Evolutionary conservation across 2,113 vertebrate species (phyloP), one percentile per base, ranked within the genome.

Genomic region (Pelobates fuscus): DNA sequence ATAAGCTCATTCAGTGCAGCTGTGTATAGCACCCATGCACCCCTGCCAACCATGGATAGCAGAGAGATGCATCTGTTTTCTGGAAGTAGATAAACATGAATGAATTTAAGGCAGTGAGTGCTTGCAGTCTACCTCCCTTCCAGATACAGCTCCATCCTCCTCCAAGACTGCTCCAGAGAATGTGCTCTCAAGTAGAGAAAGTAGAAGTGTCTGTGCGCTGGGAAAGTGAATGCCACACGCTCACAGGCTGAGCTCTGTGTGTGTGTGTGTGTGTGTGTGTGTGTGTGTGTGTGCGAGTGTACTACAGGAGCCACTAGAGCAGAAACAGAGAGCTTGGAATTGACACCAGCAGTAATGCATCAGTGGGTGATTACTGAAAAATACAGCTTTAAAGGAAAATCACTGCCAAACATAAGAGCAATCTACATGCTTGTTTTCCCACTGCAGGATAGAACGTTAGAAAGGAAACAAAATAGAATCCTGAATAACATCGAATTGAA

Each of bases 281-380:
- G 12, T 49, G 25, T 24, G 59, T 37, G 32, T 3, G 32, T 20
- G 71, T 11, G 25, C 27, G 12, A 57, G 44, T 64, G 44, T 44
- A 21, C 21, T 18, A 23, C 59, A 24, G 21, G 70, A 62, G 17
- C 32, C 25, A 10, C 32, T 37, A 37, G 10, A 27, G 21, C 69
- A 27, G 15, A 60, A 55, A 29, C 27, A 24, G 54, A 70, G 32
- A 29, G 24, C 43, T 26, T 8, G 12, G 26, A 29, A 49, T 18
- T 71, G 57, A 46, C 41, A 64, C 6, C 59, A 73, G 71, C 46
- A 55, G 21, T 11, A 25, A 64, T 32, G 60, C 60, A 54, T 23
- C 60, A 46, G 60, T 62, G 60, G 60, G 43, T 59, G 21, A 32
- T 55, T 5, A 46, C 15, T 63, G 24, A 52, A 46, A 27, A 64